phyloP scores from a whole-genome alignment of 2,113 vertebrate species.

The Alligator sinensis region DNA sequence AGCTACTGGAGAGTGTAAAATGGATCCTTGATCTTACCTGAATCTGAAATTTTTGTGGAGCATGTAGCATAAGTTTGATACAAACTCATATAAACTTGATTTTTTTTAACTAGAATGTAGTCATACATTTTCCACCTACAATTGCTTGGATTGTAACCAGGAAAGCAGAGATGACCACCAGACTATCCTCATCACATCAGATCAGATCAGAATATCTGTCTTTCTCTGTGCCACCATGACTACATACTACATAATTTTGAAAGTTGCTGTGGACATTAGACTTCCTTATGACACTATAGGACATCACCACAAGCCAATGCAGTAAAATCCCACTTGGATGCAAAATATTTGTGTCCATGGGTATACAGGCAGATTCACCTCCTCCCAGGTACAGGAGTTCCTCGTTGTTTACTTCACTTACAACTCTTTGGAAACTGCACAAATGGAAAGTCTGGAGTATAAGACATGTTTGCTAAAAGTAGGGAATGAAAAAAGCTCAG shows the following conservation, averaged over 20 bases:
- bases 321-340: not conserved
- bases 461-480: not conserved
- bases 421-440: not conserved
- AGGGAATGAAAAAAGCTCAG: not conserved
- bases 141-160: not conserved
- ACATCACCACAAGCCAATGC: not conserved
- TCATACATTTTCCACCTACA: not conserved
- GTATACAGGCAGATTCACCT: not conserved
- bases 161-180: not conserved
- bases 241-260: fast-evolving
- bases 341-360: not conserved
- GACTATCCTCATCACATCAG: not conserved
- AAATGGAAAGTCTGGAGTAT: not conserved
- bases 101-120: not conserved
- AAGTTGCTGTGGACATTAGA: not conserved
- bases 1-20: not conserved
- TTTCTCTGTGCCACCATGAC: not conserved
- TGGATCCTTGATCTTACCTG: not conserved
- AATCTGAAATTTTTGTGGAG: not conserved
- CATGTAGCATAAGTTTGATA: not conserved
- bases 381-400: fast-evolving
- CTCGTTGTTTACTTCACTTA: not conserved
- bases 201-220: not conserved
- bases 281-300: not conserved
- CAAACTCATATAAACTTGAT: not conserved